phyloP scores from a whole-genome alignment of 2,113 vertebrate species.

The Alethe castanea region DNA sequence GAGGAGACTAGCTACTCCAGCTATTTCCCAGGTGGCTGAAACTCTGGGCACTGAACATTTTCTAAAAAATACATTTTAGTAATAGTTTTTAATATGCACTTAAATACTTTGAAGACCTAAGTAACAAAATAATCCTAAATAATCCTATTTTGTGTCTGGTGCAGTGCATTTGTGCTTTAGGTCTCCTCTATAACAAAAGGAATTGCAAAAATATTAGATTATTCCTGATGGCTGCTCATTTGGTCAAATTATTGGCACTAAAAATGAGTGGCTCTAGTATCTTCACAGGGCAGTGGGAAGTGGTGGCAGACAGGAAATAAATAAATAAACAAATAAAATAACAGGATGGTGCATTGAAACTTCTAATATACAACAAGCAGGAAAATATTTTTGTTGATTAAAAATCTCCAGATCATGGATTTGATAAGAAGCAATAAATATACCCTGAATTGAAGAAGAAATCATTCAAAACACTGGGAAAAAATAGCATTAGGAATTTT shows the following conservation, averaged over 20 bases:
- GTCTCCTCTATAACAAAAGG: background rate
- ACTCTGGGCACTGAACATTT: background rate
- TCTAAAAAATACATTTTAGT: background rate
- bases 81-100: background rate
- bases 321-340: background rate
- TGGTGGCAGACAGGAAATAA: background rate
- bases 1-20: background rate
- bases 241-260: background rate
- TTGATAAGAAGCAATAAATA: background rate
- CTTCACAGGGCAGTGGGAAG: background rate
- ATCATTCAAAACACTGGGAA: background rate
- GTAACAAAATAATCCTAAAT: background rate
- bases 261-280: background rate
- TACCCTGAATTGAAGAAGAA: background rate
- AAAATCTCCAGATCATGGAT: background rate
- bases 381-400: background rate
- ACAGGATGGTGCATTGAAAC: background rate
- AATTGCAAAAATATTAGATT: background rate
- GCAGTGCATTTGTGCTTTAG: background rate
- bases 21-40: background rate
- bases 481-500: background rate
- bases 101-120: background rate
- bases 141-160: fast-evolving
- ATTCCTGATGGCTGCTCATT: background rate
- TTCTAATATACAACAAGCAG: background rate